Conservation (phyloP, 2,888 invertebrate genomes). For the Blastobasis adustella region DNA sequence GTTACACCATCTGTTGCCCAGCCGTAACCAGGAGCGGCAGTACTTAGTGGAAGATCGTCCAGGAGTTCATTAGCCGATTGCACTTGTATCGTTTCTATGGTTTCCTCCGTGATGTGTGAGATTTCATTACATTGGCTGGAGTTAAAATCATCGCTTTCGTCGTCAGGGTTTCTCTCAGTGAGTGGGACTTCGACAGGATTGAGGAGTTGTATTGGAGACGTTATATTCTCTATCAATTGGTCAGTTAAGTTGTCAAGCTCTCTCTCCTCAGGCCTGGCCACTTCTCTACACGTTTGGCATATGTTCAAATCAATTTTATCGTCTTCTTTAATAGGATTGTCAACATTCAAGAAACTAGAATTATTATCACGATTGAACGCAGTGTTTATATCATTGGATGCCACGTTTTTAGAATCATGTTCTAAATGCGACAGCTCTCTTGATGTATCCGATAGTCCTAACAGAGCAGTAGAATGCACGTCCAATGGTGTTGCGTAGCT, state of each 20-base stretch:
- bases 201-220: constrained; percentile 51
- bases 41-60: constrained; percentile 19
- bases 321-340: constrained; percentile 7
- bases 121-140: constrained; percentile 38
- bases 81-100: constrained; percentile 47
- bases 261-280: constrained; percentile 39
- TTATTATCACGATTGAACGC: constrained; percentile 17
- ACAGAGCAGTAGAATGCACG: constrained; percentile 32
- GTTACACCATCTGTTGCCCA: constrained; percentile 32
- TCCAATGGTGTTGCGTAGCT: constrained; percentile 9
- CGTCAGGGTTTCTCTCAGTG: constrained; percentile 23
- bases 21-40: constrained; percentile 28
- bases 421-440: constrained; percentile 19
- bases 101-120: constrained; percentile 49
- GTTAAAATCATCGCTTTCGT: constrained; percentile 25
- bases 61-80: constrained; percentile 45
- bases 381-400: constrained; percentile 8
- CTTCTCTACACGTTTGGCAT: constrained; percentile 56
- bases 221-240: constrained; percentile 60
- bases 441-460: constrained; percentile 32
- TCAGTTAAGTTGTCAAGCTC: constrained; percentile 43
- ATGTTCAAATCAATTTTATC: constrained; percentile 37
- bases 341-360: constrained; percentile 27
- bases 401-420: constrained; percentile 12
- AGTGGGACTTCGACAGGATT: constrained; percentile 51